phyloP scores from a whole-genome alignment of 2,113 vertebrate species.

The Phalacrocorax pelagicus region DNA sequence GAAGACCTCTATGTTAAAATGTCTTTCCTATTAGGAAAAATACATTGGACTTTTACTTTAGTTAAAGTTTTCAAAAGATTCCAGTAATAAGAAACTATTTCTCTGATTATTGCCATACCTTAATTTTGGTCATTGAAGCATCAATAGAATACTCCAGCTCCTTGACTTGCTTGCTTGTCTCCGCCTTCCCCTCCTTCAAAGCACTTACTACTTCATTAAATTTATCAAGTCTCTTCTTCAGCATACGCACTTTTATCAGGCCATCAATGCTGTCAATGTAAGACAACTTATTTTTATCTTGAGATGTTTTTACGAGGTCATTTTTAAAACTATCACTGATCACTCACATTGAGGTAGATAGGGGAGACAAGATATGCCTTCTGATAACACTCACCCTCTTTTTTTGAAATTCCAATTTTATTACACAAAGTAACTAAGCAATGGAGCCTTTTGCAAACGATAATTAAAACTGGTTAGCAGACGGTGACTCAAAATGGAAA shows the following conservation, averaged over 20 bases:
- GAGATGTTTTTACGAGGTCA: background rate
- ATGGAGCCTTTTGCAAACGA: background rate
- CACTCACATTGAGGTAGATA: background rate
- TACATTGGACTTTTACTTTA: background rate
- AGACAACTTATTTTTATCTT: background rate
- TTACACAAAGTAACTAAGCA: background rate
- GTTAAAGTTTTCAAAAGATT: background rate
- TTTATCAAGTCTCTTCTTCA: slow-evolving; percentile 86
- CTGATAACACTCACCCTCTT: background rate
- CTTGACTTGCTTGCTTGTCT: slow-evolving; percentile 87
- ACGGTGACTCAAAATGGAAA: background rate
- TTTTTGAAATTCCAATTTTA: background rate
- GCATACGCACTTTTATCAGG: slow-evolving; percentile 85
- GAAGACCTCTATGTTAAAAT: background rate
- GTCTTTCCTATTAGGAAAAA: background rate
- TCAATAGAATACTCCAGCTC: slow-evolving; percentile 87
- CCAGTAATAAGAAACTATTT: background rate
- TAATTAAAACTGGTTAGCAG: background rate
- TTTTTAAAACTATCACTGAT: background rate
- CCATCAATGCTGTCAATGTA: slow-evolving; percentile 85
- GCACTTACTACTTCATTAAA: slow-evolving; percentile 90
- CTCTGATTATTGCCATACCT: slow-evolving; percentile 75
- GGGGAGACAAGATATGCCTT: background rate
- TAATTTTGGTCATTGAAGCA: slow-evolving; percentile 84
- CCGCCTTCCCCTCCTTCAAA: slow-evolving; percentile 90